Base-by-base conservation (phyloP, 2,888 invertebrate genomes). In the Anodontia alba region DNA sequence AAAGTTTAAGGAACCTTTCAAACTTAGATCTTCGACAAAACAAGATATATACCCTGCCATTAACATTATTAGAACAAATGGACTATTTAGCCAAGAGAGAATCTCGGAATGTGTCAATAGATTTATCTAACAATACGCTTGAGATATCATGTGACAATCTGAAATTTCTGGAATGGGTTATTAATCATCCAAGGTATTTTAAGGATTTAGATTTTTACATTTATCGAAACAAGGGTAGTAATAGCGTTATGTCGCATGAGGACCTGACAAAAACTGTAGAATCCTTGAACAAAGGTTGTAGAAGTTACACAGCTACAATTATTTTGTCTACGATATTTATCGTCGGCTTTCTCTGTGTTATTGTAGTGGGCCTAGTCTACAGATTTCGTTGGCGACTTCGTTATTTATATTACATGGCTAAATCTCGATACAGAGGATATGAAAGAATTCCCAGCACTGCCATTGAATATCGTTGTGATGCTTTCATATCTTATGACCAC, bases 311-410 rank as follows among this genome's bases (percentile, higher is more conserved):
- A 17, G 2, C 38, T 0, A 17, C 72, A 1, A 70, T 78, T 7
- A 54, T 70, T n/a, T 1, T 77, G 0, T 75, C 76, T 26, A 36
- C 74, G 17, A 68, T 76, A 38, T 74, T 49, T 33, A 33, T 85
- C 29, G 62, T 72, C 7, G 67, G 77, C 15, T 76, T 77, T 23
- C 51, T 80, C 15, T 46, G 74, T 17, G 26, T 80, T 5, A 51
- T 81, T 20, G 57, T 78, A 0, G 67, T 69, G 20, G 84, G 75
- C 15, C 10, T 86, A 0, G n/a, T 82, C 12, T 80, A 86, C 62
- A 78, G 72, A 23, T 74, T 79, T 49, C 71, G 83, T n/a, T 87
- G 86, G 86, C 78, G 85, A 23, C 49, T 88, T 7, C 57, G 88
- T 26, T 88, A 84, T 57, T 31, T 83, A 0, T 73, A 78, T 38